A percentile compares a stretch with the other conserved stretches of the same genome.
phyloP scores from a whole-genome alignment of 2,113 vertebrate species.

The Myrmophylax atrothorax region DNA sequence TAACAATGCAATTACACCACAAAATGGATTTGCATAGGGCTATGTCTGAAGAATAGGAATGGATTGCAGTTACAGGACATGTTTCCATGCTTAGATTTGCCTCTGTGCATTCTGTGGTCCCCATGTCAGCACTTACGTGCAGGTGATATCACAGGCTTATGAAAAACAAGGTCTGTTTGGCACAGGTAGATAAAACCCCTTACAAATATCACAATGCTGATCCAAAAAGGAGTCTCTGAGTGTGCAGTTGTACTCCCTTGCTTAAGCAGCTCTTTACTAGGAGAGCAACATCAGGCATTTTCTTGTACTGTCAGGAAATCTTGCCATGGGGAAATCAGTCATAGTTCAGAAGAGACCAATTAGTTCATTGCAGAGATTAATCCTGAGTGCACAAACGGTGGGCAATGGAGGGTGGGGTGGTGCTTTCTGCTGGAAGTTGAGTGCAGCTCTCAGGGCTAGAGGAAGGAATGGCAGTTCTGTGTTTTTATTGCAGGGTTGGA shows the following conservation, averaged over 20 bases:
- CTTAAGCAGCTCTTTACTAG: background rate
- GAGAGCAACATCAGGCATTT: background rate
- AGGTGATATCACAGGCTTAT: background rate
- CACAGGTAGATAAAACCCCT: background rate
- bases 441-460: background rate
- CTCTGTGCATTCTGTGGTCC: background rate
- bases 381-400: background rate
- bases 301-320: constrained; percentile 3
- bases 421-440: background rate
- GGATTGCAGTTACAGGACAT: background rate
- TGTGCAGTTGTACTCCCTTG: background rate
- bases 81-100: background rate
- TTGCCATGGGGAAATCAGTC: constrained; percentile 22
- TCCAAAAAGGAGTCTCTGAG: background rate
- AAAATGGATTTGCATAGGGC: background rate
- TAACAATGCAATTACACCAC: background rate
- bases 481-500: background rate
- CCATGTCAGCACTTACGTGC: background rate
- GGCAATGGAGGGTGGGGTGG: background rate
- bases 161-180: background rate
- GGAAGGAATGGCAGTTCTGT: background rate
- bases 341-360: constrained; percentile 37
- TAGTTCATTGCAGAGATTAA: constrained; percentile 16
- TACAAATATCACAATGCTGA: background rate
- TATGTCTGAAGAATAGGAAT: background rate